Base-by-base conservation (phyloP, 2,113 vertebrate species). In the Lampris incognitus region DNA sequence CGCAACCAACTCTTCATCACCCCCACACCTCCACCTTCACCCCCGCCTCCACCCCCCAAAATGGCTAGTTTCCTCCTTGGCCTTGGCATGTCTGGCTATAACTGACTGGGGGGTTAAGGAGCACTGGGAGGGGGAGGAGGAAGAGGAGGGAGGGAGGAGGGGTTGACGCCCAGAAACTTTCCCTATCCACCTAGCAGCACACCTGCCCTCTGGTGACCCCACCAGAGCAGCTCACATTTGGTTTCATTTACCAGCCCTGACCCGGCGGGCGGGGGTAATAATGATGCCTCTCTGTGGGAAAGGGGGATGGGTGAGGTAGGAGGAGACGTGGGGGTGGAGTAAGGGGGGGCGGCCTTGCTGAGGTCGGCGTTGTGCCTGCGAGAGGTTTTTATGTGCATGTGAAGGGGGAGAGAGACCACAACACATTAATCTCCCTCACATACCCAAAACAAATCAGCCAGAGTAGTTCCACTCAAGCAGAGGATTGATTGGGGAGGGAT, bases 121-220 rank as follows among this genome's bases (percentile, higher is more conserved):
- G 54, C 37, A 4, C n/a, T 65, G n/a, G 42, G 9, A 52, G 64
- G 65, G 48, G 65, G 61, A 64, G 38, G 41, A 65, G 39, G 70
- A 52, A 51, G 52, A 8, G 42, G 40, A n/a, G 24, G 40, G 66
- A 8, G 9, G 8, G 48, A 3, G 39, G 50, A 38, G 9, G 24
- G 24, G 67, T 10, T 61, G 41, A 78, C 69, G 65, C 78, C 87
- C 84, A 73, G 42, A 73, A 82, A 84, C 72, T 56, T 77, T 77
- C 81, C 81, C 68, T 42, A 59, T 88, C 74, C 81, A 85, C 88
- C 89, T 70, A 78, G 79, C 71, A 70, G 85, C 90, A 87, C 84
- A 90, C 89, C 89, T 92, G 88, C 90, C 92, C 89, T 89, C 44
- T 60, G 38, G 61, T 94, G 92, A 93, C 93, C 90, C 86, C 82